Evolutionary conservation across 2,888 invertebrate genomes (phyloP).

Genomic region (Brachynemurus nebulosus): DNA sequence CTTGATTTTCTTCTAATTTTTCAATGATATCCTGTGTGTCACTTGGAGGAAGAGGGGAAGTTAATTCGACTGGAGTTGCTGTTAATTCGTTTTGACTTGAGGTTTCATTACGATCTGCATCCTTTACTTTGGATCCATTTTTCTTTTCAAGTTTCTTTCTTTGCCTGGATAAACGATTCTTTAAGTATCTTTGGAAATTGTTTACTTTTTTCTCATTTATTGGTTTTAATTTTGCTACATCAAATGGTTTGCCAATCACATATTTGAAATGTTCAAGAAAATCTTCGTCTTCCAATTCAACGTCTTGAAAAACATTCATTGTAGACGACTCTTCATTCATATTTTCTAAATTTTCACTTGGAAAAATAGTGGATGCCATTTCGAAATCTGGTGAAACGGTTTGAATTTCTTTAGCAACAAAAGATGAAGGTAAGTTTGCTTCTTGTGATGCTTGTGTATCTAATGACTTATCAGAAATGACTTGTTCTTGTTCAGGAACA

Average conservation of each 20-base stretch:
- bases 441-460: background rate
- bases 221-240: conserved; percentile 11
- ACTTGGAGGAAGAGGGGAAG: background rate
- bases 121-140: background rate
- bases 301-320: background rate
- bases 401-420: conserved; percentile 16
- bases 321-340: conserved; percentile 4
- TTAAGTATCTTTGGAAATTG: conserved; percentile 16
- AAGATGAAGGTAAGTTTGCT: conserved; percentile 12
- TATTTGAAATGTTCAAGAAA: conserved; percentile 7
- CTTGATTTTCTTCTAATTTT: background rate
- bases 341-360: background rate
- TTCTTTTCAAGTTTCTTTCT: conserved; percentile 11
- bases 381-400: conserved; percentile 14
- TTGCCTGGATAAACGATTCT: conserved; percentile 16
- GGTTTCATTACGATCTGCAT: background rate
- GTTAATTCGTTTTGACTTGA: background rate
- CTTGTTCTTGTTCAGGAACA: background rate
- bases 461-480: background rate
- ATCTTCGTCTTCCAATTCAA: background rate
- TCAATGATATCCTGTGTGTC: background rate
- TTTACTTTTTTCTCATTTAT: conserved; percentile 12
- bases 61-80: background rate
- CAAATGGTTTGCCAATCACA: conserved; percentile 10
- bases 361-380: background rate